phyloP scores from a whole-genome alignment of 2,113 vertebrate genomes.

The Terrapene triunguis region DNA sequence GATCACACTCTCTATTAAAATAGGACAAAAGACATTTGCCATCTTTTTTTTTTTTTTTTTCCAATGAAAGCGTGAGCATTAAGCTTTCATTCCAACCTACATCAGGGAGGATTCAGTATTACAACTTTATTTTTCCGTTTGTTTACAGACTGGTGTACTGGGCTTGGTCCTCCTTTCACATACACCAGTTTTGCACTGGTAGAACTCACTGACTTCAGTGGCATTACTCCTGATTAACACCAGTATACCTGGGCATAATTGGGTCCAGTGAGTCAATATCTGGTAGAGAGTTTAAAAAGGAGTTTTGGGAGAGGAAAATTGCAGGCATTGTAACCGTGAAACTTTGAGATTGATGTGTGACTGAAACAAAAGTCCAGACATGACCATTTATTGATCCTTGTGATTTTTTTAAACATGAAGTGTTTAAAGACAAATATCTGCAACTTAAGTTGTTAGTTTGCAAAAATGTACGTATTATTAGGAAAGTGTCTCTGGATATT shows the following conservation, averaged over 20 bases:
- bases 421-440: rapidly evolving
- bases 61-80: not conserved
- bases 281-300: not conserved
- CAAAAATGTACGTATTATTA: rapidly evolving
- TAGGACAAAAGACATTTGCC: not conserved
- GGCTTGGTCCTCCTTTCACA: rapidly evolving
- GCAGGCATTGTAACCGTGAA: not conserved
- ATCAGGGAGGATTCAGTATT: not conserved
- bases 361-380: not conserved
- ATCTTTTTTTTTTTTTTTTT: not conserved
- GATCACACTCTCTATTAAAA: not conserved
- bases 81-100: not conserved
- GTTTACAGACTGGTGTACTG: rapidly evolving
- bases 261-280: rapidly evolving
- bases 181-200: rapidly evolving
- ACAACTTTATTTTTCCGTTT: not conserved
- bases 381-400: not conserved
- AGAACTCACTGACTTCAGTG: rapidly evolving
- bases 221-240: rapidly evolving
- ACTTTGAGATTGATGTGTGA: not conserved
- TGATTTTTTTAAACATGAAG: rapidly evolving
- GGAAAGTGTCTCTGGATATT: not conserved
- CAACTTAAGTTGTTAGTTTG: rapidly evolving
- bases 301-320: not conserved
- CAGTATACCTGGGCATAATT: not conserved